A percentile compares a stretch with the other conserved stretches of the same genome.
These are phyloP conservation scores for Tetramorium bicarinatum DNA, from an alignment of 2,888 invertebrate genomes.

Conservation along the genomic window DNA sequence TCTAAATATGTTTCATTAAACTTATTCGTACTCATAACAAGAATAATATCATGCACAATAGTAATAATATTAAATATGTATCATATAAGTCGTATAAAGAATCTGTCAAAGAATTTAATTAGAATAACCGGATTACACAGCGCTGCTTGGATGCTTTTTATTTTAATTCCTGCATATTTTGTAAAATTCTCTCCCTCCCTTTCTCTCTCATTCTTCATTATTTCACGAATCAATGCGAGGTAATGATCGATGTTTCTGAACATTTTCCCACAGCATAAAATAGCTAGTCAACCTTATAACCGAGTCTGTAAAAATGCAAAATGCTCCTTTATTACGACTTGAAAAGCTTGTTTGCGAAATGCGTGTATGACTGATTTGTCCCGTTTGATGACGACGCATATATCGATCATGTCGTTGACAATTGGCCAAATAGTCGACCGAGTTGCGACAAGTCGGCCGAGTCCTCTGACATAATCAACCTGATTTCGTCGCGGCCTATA, in stretches of 20 bases:
- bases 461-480: neutral
- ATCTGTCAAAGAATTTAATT: neutral
- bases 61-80: neutral
- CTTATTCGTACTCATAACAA: neutral
- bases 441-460: conserved; percentile 1
- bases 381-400: neutral
- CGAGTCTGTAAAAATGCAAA: conserved; percentile 25
- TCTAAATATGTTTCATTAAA: neutral
- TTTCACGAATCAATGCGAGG: neutral
- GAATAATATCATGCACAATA: neutral
- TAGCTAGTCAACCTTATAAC: neutral
- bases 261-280: neutral
- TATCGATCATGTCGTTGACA: conserved; percentile 35
- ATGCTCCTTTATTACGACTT: neutral
- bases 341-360: conserved; percentile 22
- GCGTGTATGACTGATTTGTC: conserved; percentile 7
- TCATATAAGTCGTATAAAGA: neutral
- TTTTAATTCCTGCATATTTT: neutral
- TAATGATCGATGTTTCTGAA: conserved; percentile 14
- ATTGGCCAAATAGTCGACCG: conserved; percentile 39
- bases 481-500: neutral
- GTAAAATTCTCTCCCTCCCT: neutral
- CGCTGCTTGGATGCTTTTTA: conserved; percentile 3
- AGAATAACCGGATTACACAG: neutral
- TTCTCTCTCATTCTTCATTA: neutral